Evolutionary conservation across 2,797 vertebrate genomes (phyloP).

Genomic region (Darevskia nairensis): DNA sequence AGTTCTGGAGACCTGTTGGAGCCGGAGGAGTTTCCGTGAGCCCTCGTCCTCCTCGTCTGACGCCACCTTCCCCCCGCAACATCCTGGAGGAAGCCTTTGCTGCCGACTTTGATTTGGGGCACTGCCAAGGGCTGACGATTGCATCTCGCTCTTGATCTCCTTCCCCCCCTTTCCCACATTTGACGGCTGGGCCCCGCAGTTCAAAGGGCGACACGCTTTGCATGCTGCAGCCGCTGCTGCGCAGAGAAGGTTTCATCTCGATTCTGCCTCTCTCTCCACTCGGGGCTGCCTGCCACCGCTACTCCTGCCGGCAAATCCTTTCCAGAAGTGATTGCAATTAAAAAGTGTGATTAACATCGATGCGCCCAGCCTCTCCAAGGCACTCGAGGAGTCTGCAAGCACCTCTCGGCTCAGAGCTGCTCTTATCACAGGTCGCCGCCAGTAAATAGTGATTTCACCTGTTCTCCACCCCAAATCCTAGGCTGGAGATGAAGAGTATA

Average conservation of each 20-base stretch:
- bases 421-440: background rate
- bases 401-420: background rate
- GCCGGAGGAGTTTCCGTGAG: background rate
- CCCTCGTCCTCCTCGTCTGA: too few species aligned
- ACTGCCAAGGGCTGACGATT: too few species aligned
- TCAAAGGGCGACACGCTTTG: background rate
- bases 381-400: background rate
- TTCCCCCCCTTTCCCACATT: too few species aligned
- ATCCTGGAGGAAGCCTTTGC: background rate
- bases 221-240: background rate
- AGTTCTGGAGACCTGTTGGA: background rate
- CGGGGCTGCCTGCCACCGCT: background rate
- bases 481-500: background rate
- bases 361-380: background rate
- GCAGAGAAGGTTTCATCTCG: background rate
- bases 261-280: background rate
- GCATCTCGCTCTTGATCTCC: too few species aligned
- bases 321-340: constrained; percentile 45
- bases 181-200: background rate
- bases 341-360: constrained; percentile 23
- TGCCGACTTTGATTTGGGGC: background rate
- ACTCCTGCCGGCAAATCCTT: background rate
- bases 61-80: background rate
- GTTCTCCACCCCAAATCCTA: background rate
- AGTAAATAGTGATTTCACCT: background rate